phyloP scores from a whole-genome alignment of 2,797 vertebrate species.

The Parauchenoglanis ngamensis region DNA sequence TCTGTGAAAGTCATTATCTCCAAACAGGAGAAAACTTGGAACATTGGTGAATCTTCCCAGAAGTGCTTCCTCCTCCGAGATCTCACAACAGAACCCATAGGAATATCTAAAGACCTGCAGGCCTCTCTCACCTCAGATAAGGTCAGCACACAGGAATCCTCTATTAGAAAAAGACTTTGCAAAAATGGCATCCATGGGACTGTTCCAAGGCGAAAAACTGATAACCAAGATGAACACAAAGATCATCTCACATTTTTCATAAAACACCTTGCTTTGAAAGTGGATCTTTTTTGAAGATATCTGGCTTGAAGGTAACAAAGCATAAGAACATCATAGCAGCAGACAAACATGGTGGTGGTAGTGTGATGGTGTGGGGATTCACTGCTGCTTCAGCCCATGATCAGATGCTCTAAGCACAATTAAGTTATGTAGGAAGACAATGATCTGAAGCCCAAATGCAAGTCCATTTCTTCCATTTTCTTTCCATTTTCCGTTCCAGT shows the following conservation, averaged over 20 bases:
- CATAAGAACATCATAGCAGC: neutral
- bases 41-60: neutral
- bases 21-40: neutral
- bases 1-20: neutral
- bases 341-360: neutral
- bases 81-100: neutral
- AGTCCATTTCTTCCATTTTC: too few species aligned
- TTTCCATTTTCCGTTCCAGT: too few species aligned
- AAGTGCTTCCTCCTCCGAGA: neutral
- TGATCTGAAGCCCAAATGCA: too few species aligned
- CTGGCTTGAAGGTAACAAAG: neutral
- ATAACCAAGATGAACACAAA: neutral
- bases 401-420: too few species aligned
- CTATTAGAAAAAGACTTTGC: neutral
- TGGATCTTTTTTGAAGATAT: neutral
- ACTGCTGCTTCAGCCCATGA: too few species aligned
- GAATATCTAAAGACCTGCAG: neutral
- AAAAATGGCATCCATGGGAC: neutral
- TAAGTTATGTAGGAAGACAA: too few species aligned
- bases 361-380: neutral
- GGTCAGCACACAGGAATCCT: neutral
- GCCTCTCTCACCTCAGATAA: too few species aligned
- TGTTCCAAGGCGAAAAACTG: neutral
- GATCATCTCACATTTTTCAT: neutral
- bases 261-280: neutral